Base-by-base conservation (phyloP, 1,140 invertebrate species). In the Camponotus floridanus region DNA sequence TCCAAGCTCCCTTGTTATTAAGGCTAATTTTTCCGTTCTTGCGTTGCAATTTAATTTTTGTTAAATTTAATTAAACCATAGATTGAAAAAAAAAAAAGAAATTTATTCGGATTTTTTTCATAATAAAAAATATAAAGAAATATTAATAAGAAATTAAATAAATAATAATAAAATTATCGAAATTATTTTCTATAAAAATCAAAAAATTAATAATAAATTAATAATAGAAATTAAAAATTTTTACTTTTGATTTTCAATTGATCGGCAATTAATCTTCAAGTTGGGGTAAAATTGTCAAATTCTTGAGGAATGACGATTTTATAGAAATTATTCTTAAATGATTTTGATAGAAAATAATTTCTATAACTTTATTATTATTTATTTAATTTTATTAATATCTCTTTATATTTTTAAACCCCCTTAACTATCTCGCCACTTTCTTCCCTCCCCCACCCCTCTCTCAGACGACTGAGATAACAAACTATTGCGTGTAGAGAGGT, bases 391-490 rank as follows among this genome's bases (percentile, higher is more conserved):
- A n/a, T n/a, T n/a, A n/a, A n/a, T n/a, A n/a, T n/a, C n/a, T n/a
- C n/a, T n/a, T n/a, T n/a, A n/a, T n/a, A n/a, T n/a, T n/a, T n/a
- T n/a, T n/a, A n/a, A 15, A 79, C 7, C 4, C 5, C 9, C 31
- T n/a, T 67, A 67, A 79, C 33, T 45, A 13, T 45, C 45, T 48
- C 45, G 15, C 11, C 45, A 48, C 13, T 48, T 15, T 48, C 45
- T 48, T 13, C 13, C 1, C 48, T 3, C 6, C 6, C 26, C 3
- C n/a, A n/a, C n/a, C 8, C 9, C 21, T 13, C 4, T 33, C 5
- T 18, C 11, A 8, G n/a, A 21, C 26, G 9, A 81, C 61, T 59
- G 74, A 83, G 26, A 48, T 71, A 61, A 26, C 9, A 78, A 31
- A 73, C 57, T 73, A 61, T 51, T 31, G 36, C 26, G 68, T 39